These are phyloP conservation scores for Drosophila borborema DNA, from an alignment of 2,888 invertebrate species.

Conservation along the genomic window DNA sequence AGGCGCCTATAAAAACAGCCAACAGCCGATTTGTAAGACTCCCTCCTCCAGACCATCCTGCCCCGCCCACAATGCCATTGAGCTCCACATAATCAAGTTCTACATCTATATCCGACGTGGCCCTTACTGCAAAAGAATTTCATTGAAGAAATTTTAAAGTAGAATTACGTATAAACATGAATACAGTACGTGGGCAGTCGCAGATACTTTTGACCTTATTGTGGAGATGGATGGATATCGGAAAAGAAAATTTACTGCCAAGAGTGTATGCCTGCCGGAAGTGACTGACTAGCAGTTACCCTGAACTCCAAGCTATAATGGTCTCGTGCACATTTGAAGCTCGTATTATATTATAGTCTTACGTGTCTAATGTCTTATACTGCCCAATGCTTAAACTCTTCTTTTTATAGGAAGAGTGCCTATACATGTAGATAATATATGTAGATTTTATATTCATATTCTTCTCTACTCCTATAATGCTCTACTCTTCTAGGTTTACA, in stretches of 20 bases:
- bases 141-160: not conserved
- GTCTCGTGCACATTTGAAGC: not conserved
- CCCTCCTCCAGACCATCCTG: not conserved
- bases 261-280: not conserved
- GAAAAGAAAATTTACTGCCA: too few relatives aligned
- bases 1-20: constrained; percentile 53
- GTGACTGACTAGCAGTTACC: not conserved
- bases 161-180: not conserved
- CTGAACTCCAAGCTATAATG: not conserved
- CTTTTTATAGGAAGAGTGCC: too few relatives aligned
- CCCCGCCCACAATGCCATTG: not conserved
- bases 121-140: not conserved
- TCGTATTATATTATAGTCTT: not conserved
- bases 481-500: too few relatives aligned
- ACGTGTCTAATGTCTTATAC: too few relatives aligned
- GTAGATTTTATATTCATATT: too few relatives aligned
- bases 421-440: too few relatives aligned
- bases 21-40: constrained; percentile 12
- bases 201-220: not conserved
- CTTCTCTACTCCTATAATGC: too few relatives aligned
- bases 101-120: constrained; percentile 1
- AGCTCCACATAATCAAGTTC: not conserved
- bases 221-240: too few relatives aligned
- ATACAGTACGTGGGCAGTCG: not conserved
- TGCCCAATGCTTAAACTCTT: too few relatives aligned